Conservation (phyloP, 2,888 invertebrate genomes). For the Uloborus plumipes region DNA sequence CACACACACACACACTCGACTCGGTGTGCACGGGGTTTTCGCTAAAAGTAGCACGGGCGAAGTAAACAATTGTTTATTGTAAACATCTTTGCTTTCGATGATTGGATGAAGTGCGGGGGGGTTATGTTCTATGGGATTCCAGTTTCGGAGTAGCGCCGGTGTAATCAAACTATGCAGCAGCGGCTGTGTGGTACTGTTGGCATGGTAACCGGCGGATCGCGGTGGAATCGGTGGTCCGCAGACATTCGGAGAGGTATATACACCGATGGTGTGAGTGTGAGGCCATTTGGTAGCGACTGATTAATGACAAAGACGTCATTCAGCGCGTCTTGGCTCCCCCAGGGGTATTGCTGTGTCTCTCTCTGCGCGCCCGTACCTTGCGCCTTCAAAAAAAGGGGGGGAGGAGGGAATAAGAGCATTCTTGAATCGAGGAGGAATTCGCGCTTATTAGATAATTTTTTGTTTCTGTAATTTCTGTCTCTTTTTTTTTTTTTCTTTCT, state of each 20-base stretch:
- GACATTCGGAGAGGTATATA: constrained; percentile 60
- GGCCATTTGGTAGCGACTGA: constrained; percentile 63
- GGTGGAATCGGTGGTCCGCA: constrained; percentile 25
- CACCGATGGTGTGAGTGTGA: constrained; percentile 52
- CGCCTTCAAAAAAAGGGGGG: constrained; percentile 32
- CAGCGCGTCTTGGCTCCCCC: constrained; percentile 21
- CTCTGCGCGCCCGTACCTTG: constrained; percentile 59
- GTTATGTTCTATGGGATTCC: constrained; percentile 30
- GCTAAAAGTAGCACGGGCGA: constrained; percentile 65
- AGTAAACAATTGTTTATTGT: constrained; percentile 66
- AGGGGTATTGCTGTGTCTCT: constrained; percentile 26
- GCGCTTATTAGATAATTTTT: neutral
- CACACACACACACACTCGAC: constrained; percentile 60
- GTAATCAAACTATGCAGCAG: constrained; percentile 24
- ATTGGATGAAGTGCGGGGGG: constrained; percentile 58
- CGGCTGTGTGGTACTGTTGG: constrained; percentile 46
- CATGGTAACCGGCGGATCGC: constrained; percentile 59
- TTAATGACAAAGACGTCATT: constrained; percentile 65
- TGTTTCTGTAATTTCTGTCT: no score
- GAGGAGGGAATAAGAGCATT: constrained; percentile 29
- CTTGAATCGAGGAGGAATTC: constrained; percentile 24
- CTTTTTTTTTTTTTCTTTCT: constrained; percentile 5
- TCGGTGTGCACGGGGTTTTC: constrained; percentile 65
- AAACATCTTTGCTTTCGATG: constrained; percentile 64
- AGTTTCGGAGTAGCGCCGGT: constrained; percentile 20